Percentiles rank a stretch among this genome's conserved stretches.
These are phyloP conservation scores for Hippocampus guttulatus DNA, from an alignment of 2,113 vertebrate species.

Conservation along the genomic window DNA sequence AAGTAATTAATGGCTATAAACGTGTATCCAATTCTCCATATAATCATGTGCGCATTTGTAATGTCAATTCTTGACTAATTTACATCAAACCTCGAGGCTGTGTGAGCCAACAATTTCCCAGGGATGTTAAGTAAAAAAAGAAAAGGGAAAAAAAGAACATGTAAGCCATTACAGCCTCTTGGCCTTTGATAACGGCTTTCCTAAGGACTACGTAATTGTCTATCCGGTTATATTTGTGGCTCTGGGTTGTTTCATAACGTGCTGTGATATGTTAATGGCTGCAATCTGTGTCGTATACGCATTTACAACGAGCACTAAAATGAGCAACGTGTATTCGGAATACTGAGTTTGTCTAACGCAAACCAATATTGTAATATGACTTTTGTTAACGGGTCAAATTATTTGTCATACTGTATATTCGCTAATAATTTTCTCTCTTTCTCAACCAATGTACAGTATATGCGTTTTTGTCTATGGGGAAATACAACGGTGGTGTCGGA, in stretches of 20 bases:
- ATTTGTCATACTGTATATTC: neutral
- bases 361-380: neutral
- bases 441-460: slow-evolving; percentile 13
- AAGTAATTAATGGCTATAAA: slow-evolving; percentile 42
- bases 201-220: slow-evolving; percentile 61
- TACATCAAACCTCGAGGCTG: slow-evolving; percentile 59
- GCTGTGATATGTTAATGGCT: slow-evolving; percentile 59
- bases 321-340: slow-evolving; percentile 35
- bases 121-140: slow-evolving; percentile 25
- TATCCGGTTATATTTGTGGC: slow-evolving; percentile 50
- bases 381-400: neutral
- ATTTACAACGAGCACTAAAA: slow-evolving; percentile 29
- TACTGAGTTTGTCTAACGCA: slow-evolving; percentile 7
- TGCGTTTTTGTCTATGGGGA: slow-evolving; percentile 23
- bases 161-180: slow-evolving; percentile 69
- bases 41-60: slow-evolving; percentile 39
- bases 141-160: slow-evolving; percentile 62
- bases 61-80: slow-evolving; percentile 58
- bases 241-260: slow-evolving; percentile 59
- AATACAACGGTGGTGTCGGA: slow-evolving; percentile 4
- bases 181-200: slow-evolving; percentile 69
- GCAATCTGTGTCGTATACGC: slow-evolving; percentile 18
- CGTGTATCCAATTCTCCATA: slow-evolving; percentile 5
- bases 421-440: neutral
- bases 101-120: slow-evolving; percentile 61